Evolutionary conservation across 2,888 invertebrate genomes (phyloP).

Genomic region (Tortricodes alternella): DNA sequence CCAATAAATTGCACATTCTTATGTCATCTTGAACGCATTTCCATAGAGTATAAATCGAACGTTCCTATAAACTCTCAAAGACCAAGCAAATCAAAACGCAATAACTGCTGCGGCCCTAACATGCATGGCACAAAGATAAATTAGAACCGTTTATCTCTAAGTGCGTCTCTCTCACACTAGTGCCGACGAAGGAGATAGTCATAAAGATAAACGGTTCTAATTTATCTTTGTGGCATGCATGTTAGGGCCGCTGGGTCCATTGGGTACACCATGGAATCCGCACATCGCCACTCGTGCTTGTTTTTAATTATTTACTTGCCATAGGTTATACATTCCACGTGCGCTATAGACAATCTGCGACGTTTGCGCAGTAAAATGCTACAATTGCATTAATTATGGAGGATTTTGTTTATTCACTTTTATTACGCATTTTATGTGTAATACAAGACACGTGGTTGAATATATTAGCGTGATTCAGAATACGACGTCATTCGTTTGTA

Average conservation of each 20-base stretch:
- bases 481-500: constrained; percentile 3
- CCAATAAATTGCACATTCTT: neutral
- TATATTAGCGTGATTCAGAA: constrained; percentile 21
- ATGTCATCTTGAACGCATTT: constrained; percentile 11
- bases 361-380: constrained; percentile 32
- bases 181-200: too few species aligned
- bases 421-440: neutral
- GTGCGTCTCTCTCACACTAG: too few species aligned
- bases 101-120: neutral
- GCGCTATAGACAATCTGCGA: constrained; percentile 34
- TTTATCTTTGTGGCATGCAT: too few species aligned
- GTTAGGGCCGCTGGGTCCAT: too few species aligned
- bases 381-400: constrained; percentile 27
- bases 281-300: too few species aligned
- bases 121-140: too few species aligned
- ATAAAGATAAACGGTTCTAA: too few species aligned
- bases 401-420: constrained; percentile 3
- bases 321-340: constrained; percentile 35
- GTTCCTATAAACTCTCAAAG: too few species aligned
- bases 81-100: neutral
- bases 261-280: too few species aligned
- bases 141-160: too few species aligned
- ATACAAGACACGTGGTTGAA: constrained; percentile 18
- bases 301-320: neutral
- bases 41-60: constrained; percentile 1